phyloP scores from a whole-genome alignment of 2,888 invertebrate species.

The Formica aserva region DNA sequence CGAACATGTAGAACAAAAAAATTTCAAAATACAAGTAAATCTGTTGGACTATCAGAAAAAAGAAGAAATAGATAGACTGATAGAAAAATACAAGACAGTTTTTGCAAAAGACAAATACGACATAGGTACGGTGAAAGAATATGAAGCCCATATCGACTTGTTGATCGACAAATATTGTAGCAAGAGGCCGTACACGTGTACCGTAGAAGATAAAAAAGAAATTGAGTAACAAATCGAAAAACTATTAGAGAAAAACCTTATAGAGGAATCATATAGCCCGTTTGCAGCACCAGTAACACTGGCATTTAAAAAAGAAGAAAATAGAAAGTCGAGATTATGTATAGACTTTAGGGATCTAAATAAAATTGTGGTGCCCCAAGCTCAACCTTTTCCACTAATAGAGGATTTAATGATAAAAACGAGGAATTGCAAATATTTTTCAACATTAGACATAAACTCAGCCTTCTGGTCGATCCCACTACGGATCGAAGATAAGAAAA shows the following conservation, averaged over 20 bases:
- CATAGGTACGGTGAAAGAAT: conserved; percentile 66
- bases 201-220: conserved; percentile 69
- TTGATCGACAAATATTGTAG: conserved; percentile 65
- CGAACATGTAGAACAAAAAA: too few relatives aligned
- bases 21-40: too few relatives aligned
- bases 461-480: conserved; percentile 61
- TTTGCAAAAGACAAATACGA: conserved; percentile 68
- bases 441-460: conserved; percentile 64
- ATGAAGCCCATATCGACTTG: conserved; percentile 67
- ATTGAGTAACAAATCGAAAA: conserved; percentile 70
- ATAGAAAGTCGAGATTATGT: conserved; percentile 41
- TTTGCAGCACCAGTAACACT: conserved; percentile 68
- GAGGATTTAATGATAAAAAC: conserved; percentile 22
- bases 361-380: background rate
- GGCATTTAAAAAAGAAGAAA: conserved; percentile 68
- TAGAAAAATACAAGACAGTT: conserved; percentile 57
- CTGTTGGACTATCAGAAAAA: too few relatives aligned
- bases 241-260: conserved; percentile 66
- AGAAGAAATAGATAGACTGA: background rate
- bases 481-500: conserved; percentile 34
- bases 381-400: conserved; percentile 2
- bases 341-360: background rate
- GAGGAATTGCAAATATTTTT: conserved; percentile 48
- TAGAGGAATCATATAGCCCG: conserved; percentile 73
- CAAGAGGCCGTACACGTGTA: conserved; percentile 66